phyloP scores from a whole-genome alignment of 2,113 vertebrate species.

The Rhadina sibilatrix region DNA sequence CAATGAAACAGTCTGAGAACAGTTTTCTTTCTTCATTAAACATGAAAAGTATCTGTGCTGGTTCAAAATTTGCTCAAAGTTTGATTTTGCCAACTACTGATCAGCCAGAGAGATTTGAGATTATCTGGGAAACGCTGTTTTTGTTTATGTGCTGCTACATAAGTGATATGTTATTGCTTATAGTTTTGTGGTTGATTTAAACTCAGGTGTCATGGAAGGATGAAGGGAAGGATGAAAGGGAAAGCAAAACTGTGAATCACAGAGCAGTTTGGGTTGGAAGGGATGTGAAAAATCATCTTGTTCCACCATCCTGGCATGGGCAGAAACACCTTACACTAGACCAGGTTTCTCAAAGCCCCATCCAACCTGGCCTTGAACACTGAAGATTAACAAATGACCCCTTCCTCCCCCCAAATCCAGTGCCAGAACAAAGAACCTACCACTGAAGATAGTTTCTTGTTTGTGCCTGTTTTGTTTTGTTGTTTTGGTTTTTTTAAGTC shows the following conservation, averaged over 20 bases:
- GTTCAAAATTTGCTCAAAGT: conserved; percentile 15
- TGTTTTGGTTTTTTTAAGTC: background rate
- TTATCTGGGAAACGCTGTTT: background rate
- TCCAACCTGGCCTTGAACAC: background rate
- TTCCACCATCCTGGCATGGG: background rate
- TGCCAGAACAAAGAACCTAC: background rate
- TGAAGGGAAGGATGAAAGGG: background rate
- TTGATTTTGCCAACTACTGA: background rate
- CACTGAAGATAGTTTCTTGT: background rate
- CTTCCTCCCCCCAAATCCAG: background rate
- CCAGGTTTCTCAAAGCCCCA: background rate
- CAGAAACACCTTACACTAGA: background rate
- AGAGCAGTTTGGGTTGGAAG: background rate
- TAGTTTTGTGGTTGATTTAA: background rate
- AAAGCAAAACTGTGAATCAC: background rate
- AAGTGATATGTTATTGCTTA: background rate
- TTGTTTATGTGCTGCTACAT: background rate
- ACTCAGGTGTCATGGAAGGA: background rate
- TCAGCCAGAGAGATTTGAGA: conserved; percentile 23
- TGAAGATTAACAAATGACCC: background rate
- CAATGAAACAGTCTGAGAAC: background rate
- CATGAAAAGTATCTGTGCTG: conserved; percentile 32
- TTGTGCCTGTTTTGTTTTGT: background rate
- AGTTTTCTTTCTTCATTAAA: conserved; percentile 30
- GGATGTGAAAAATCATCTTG: background rate